Evolutionary conservation across 2,113 vertebrate genomes (phyloP).

Genomic region (Genyomyrus donnyi): DNA sequence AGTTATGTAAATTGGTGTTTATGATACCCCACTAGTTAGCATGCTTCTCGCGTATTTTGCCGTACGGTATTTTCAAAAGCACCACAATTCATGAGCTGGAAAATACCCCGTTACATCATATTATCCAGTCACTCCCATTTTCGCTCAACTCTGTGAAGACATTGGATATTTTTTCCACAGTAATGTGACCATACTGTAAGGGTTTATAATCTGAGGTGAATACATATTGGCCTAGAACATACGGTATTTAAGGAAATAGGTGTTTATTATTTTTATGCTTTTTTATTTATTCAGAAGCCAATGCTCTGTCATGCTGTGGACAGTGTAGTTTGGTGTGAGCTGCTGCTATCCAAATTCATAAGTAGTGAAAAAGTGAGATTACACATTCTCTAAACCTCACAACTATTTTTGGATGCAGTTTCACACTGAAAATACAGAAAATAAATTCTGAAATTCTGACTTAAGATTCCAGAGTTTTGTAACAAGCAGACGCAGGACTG

Average conservation of each 20-base stretch:
- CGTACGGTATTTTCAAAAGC: neutral
- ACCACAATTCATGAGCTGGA: neutral
- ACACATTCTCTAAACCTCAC: neutral
- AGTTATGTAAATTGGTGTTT: neutral
- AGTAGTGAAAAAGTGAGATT: neutral
- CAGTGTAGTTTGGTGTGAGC: neutral
- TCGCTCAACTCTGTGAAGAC: neutral
- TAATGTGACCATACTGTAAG: neutral
- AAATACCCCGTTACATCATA: neutral
- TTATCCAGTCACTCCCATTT: neutral
- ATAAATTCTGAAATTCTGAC: neutral
- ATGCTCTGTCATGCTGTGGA: neutral
- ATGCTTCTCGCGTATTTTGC: neutral
- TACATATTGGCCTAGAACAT: neutral
- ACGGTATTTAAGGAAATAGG: neutral
- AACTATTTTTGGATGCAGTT: neutral
- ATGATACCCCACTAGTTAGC: neutral
- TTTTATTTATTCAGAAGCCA: neutral
- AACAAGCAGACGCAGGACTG: neutral
- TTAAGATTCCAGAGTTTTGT: neutral
- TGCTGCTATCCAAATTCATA: neutral
- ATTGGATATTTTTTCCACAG: neutral
- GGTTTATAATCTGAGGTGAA: neutral
- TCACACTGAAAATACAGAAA: neutral
- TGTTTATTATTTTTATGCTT: neutral